Conservation (phyloP, 2,113 vertebrate genomes). For the Aphelocoma coerulescens region DNA sequence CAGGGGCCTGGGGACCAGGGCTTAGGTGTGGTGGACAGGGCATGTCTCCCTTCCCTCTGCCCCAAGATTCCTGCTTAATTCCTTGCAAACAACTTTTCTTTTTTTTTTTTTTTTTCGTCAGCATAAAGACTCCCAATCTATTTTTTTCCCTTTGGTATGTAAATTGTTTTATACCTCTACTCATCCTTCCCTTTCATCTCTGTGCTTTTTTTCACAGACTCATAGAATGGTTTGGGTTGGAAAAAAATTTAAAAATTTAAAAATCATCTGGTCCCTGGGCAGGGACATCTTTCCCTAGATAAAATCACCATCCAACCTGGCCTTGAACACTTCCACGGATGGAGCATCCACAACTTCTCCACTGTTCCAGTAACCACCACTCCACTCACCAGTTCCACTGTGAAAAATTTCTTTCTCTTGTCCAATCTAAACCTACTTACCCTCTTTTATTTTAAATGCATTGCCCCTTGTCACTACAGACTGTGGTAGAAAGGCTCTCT, state of each 20-base stretch:
- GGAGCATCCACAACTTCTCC: neutral
- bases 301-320: neutral
- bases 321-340: neutral
- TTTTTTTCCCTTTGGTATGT: neutral
- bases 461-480: neutral
- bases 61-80: neutral
- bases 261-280: neutral
- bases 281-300: neutral
- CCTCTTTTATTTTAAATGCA: neutral
- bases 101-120: too few species aligned
- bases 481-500: neutral
- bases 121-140: neutral
- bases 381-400: neutral
- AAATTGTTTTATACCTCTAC: neutral
- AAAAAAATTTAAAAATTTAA: neutral
- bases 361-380: neutral
- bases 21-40: neutral
- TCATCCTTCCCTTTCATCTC: neutral
- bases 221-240: neutral
- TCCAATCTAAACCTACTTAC: neutral
- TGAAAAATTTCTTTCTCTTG: neutral
- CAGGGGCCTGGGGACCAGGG: fast-evolving
- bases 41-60: neutral
- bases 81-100: neutral
- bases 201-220: neutral